phyloP scores from a whole-genome alignment of 2,113 vertebrate species.

The Pterocles burchelli region DNA sequence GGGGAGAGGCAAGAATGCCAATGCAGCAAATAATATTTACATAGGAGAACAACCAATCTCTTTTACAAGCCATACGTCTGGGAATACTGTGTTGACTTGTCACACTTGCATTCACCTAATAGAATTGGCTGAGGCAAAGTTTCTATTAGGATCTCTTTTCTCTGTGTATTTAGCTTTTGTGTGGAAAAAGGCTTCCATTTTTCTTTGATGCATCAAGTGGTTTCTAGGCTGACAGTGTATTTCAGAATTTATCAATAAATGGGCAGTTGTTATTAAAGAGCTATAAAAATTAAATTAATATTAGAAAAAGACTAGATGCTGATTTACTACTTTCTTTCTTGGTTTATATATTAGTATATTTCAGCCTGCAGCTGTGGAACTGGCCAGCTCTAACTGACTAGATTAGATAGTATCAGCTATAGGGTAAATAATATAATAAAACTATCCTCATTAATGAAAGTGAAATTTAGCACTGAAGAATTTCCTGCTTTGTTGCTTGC shows the following conservation, averaged over 20 bases:
- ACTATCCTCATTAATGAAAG: not conserved
- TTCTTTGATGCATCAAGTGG: not conserved
- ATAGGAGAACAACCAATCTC: not conserved
- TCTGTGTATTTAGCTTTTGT: not conserved
- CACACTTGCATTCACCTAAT: not conserved
- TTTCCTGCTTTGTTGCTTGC: not conserved
- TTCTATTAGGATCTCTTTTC: not conserved
- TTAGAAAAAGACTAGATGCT: too few relatives aligned
- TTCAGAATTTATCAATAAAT: not conserved
- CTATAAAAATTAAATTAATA: not conserved
- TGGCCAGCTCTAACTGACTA: not conserved
- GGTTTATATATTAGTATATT: not conserved
- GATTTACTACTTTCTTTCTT: not conserved
- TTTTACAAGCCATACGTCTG: not conserved
- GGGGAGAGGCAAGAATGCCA: not conserved
- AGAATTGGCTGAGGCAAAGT: not conserved
- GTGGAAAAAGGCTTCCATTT: not conserved
- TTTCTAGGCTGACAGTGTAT: not conserved
- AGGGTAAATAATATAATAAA: not conserved
- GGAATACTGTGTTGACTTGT: not conserved
- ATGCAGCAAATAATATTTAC: not conserved
- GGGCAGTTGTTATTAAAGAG: not conserved
- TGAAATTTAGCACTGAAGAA: not conserved
- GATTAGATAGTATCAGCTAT: not conserved
- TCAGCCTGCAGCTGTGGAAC: not conserved